Conservation (phyloP, 2,888 invertebrate species). For the Mythimna loreyi region DNA sequence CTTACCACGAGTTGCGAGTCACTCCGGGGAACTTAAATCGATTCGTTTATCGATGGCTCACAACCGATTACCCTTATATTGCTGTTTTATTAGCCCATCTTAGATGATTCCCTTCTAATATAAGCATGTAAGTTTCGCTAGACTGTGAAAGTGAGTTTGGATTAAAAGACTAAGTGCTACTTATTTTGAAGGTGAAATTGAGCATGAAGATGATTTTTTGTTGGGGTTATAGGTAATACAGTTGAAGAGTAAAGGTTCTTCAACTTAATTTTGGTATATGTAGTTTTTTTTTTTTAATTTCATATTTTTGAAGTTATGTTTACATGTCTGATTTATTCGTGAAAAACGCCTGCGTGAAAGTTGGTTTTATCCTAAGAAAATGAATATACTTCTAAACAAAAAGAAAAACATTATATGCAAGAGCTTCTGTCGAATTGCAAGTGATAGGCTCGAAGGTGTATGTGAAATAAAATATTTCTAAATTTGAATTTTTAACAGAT, state of each 20-base stretch:
- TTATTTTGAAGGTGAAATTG: constrained; percentile 20
- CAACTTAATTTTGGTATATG: no score
- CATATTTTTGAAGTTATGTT: background rate
- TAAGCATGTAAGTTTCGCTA: constrained; percentile 60
- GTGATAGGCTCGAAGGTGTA: no score
- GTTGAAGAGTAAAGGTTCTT: constrained; percentile 1
- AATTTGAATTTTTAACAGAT: no score
- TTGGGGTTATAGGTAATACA: constrained; percentile 12
- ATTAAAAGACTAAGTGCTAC: constrained; percentile 30
- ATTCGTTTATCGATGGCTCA: constrained; percentile 88
- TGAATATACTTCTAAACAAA: no score
- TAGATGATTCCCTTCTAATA: constrained; percentile 68
- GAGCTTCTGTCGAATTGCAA: no score
- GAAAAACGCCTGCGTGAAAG: no score
- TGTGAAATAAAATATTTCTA: no score
- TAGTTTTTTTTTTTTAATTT: no score
- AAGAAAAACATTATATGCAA: no score
- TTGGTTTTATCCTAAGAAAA: no score
- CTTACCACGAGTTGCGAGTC: constrained; percentile 83
- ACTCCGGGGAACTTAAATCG: constrained; percentile 88
- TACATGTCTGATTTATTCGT: no score
- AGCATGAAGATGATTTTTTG: constrained; percentile 13
- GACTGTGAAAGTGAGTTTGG: constrained; percentile 55
- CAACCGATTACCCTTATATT: constrained; percentile 87
- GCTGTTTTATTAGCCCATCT: constrained; percentile 83